Evolutionary conservation across 2,888 invertebrate species (phyloP), one percentile per base, ranked within the genome.

Genomic region (Antheraea assamensis): DNA sequence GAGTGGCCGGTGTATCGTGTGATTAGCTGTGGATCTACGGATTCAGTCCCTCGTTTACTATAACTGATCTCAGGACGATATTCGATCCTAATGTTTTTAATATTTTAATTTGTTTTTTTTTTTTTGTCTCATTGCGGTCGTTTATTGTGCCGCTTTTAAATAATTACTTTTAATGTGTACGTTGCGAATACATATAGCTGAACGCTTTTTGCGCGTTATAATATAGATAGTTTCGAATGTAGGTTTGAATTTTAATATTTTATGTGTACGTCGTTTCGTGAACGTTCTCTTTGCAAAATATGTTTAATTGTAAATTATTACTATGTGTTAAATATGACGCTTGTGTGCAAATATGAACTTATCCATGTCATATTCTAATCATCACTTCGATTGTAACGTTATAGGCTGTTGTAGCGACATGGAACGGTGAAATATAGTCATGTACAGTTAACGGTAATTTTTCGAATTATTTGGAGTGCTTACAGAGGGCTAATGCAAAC

Each of bases 11-110:
- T 31, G 68, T 68, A 5, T 87, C 82, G 83, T 85, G 85, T 83
- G 80, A 82, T 87, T 84, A 87, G 85, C 84, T 84, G 86, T 87
- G 88, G 87, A 85, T 88, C 85, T 74, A 35, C 79, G 79, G 87
- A 85, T 87, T 80, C 87, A 78, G 81, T 84, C 87, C 84, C 87
- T 88, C 88, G 88, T 87, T 88, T 86, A 89, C 90, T 90, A 89
- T 87, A 88, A 92, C 91, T 94, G 94, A 94, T 94, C 94, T 94
- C 94, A 94, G 90, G 88, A 92, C 91, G 91, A 91, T 93, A 91
- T 92, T 93, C 92, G 92, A 91, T 93, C 92, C 92, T 92, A 92
- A 89, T 88, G 82, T 88, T 89, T 85, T 87, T 87, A 82, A 84
- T 89, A 88, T 89, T 85, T 87, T 87, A 82, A 84, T 89, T 61